A percentile compares a stretch with the other conserved stretches of the same genome.
phyloP scores from a whole-genome alignment of 1,140 invertebrate genomes.

The Drosophila serrata region DNA sequence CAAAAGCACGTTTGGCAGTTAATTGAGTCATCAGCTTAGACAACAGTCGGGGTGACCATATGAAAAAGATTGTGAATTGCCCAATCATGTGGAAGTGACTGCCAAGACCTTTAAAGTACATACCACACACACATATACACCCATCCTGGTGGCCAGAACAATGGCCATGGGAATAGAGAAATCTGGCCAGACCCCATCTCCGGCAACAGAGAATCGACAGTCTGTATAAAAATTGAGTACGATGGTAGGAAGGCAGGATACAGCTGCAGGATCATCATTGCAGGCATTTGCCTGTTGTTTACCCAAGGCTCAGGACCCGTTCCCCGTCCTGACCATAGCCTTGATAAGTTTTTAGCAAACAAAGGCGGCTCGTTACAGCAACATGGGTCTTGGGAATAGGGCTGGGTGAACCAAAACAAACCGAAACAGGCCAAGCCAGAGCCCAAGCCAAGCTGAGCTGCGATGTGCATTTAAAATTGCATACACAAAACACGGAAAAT shows the following conservation, averaged over 20 bases:
- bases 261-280: conserved; percentile 64
- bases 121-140: conserved; percentile 4
- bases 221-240: conserved; percentile 63
- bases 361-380: conserved; percentile 70
- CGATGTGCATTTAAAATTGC: conserved; percentile 56
- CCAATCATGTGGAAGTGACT: conserved; percentile 76
- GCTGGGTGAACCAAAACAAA: conserved; percentile 41
- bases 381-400: conserved; percentile 61
- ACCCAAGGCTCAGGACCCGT: conserved; percentile 25
- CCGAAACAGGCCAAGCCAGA: conserved; percentile 14
- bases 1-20: conserved; percentile 65
- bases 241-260: neutral
- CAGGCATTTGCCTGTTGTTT: conserved; percentile 66
- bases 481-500: conserved; percentile 52
- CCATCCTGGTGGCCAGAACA: conserved; percentile 29
- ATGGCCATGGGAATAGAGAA: conserved; percentile 23
- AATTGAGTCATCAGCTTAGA: conserved; percentile 75
- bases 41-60: conserved; percentile 53
- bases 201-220: conserved; percentile 66
- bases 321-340: conserved; percentile 57
- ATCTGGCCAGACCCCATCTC: conserved; percentile 1
- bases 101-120: conserved; percentile 47
- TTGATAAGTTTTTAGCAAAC: conserved; percentile 81
- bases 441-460: conserved; percentile 25
- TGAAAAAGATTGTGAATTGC: conserved; percentile 61